Percentiles rank a stretch among this genome's conserved stretches.
These are phyloP conservation scores for Microhierax caerulescens DNA, from an alignment of 2,797 vertebrate species.

Conservation along the genomic window DNA sequence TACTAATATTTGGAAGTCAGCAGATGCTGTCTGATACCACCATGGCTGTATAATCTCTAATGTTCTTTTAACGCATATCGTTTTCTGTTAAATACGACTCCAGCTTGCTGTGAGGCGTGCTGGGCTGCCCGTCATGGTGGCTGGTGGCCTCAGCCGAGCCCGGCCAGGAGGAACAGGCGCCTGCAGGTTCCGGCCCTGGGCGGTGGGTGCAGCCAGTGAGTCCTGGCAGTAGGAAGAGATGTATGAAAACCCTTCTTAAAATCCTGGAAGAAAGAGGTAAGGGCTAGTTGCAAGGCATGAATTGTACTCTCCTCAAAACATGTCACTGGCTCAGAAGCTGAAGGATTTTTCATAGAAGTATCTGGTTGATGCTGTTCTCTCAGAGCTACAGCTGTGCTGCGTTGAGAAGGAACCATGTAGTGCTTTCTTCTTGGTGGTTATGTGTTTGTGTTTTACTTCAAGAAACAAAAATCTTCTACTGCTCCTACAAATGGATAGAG, in stretches of 20 bases:
- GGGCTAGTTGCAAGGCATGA: rapidly evolving
- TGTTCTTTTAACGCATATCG: background rate
- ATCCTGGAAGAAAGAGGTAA: background rate
- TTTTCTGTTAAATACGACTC: background rate
- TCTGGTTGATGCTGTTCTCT: background rate
- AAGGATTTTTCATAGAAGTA: background rate
- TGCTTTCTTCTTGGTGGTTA: background rate
- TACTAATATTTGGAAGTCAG: background rate
- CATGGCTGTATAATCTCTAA: background rate
- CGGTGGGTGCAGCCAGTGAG: background rate
- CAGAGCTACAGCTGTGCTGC: too few relatives aligned
- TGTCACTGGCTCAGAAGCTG: rapidly evolving
- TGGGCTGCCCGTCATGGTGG: rapidly evolving
- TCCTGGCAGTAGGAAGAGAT: background rate
- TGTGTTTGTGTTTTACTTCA: background rate
- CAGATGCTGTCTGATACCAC: background rate
- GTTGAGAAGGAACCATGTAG: rapidly evolving
- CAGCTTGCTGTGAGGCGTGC: background rate
- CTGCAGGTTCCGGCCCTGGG: rapidly evolving
- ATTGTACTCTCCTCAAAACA: background rate
- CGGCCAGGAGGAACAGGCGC: too few relatives aligned
- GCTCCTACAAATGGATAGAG: background rate
- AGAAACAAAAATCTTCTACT: background rate
- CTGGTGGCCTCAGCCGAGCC: too few relatives aligned
- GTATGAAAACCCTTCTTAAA: background rate